Evolutionary conservation across 2,888 invertebrate genomes (phyloP).

Genomic region (Andrena camellia): DNA sequence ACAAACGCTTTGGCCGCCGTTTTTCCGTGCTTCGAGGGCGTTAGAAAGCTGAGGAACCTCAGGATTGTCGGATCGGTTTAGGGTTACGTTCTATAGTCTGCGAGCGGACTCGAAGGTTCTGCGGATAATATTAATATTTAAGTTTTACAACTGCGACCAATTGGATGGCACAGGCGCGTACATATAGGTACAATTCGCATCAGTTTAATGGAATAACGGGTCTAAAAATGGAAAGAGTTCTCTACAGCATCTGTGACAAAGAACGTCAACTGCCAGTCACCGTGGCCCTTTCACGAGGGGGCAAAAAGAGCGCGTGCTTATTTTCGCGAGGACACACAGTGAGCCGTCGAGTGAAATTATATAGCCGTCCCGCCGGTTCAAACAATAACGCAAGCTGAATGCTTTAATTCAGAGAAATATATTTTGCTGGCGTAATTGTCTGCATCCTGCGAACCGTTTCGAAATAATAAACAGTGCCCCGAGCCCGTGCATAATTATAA

Average conservation of each 20-base stretch:
- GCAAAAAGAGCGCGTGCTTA: not conserved
- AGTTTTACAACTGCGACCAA: no score
- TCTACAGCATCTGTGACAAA: not conserved
- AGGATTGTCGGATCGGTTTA: not conserved
- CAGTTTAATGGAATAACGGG: no score
- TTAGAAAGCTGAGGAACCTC: not conserved
- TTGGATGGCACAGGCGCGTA: no score
- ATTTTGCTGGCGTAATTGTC: constrained; percentile 27
- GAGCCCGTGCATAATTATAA: constrained; percentile 39
- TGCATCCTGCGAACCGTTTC: constrained; percentile 41
- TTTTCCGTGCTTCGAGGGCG: not conserved
- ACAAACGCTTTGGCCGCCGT: not conserved
- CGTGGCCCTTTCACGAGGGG: not conserved
- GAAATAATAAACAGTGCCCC: constrained; percentile 48
- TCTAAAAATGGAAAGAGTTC: no score
- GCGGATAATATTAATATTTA: no score
- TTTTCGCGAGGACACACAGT: not conserved
- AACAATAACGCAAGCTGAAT: constrained; percentile 36
- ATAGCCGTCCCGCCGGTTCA: constrained; percentile 11
- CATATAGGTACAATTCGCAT: no score
- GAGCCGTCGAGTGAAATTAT: constrained; percentile 18
- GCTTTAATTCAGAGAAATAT: constrained; percentile 61
- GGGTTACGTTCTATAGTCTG: not conserved
- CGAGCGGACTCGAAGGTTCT: no score
- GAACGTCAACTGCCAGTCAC: constrained; percentile 5